Evolutionary conservation across 2,888 invertebrate species (phyloP).

Genomic region (Calephelis perditalis): DNA sequence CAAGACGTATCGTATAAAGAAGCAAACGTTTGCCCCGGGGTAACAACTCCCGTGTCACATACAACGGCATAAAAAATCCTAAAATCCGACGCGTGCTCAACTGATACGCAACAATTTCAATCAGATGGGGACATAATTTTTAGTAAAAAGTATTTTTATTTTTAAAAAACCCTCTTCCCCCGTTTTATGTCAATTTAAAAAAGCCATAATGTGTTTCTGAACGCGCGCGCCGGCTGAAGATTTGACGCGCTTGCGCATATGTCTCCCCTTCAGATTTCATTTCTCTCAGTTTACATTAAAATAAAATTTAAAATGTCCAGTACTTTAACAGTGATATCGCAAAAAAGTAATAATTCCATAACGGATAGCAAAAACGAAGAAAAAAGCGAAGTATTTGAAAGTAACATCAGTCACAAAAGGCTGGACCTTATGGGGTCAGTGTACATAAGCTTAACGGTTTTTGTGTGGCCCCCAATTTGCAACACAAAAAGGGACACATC

Average conservation of each 20-base stretch:
- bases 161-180: conserved; percentile 70
- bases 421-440: conserved; percentile 70
- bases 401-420: conserved; percentile 54
- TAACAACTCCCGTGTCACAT: conserved; percentile 47
- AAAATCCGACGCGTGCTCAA: conserved; percentile 75
- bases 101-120: conserved; percentile 77
- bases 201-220: conserved; percentile 65
- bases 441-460: conserved; percentile 66
- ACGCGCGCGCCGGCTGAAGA: conserved; percentile 72
- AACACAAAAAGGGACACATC: conserved; percentile 67
- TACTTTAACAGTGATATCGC: conserved; percentile 50
- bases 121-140: conserved; percentile 68
- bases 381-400: conserved; percentile 57
- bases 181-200: conserved; percentile 64
- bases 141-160: conserved; percentile 69
- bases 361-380: conserved; percentile 59
- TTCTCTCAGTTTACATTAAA: conserved; percentile 48
- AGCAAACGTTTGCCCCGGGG: conserved; percentile 22
- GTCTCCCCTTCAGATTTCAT: conserved; percentile 73
- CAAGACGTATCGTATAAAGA: conserved; percentile 27
- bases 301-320: conserved; percentile 59
- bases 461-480: conserved; percentile 76
- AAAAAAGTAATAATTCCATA: conserved; percentile 64
- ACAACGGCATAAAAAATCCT: conserved; percentile 72
- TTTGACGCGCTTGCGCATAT: conserved; percentile 78